Evolutionary conservation across 2,888 invertebrate species (phyloP), one percentile per base, ranked within the genome.

Genomic region (Allophyes oxyacanthae): DNA sequence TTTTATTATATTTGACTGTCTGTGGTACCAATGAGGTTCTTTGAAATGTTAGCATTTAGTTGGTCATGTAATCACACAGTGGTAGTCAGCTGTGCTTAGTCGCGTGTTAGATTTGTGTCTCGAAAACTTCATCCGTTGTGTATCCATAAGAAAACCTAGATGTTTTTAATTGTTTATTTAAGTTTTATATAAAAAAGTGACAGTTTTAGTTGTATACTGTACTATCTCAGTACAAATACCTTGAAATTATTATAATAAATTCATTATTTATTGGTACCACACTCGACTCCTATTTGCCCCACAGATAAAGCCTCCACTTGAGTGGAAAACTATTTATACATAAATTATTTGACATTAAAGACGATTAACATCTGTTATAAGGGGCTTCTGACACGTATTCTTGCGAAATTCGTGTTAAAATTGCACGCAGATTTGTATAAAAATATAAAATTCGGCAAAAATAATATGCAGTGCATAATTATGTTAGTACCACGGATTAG

Each of bases 391-490:
- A 49, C 40, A 48, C 32, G 30, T 38, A 37, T 36, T n/a, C 26
- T 33, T 40, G 50, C 25, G 3, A 30, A 51, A 51, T 28, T 41
- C 26, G 40, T 64, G 58, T 57, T 41, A 26, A 36, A 30, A 44
- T 37, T 9, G 37, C 26, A 45, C 41, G 3, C 11, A 32, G 36
- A 2, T 52, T 65, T 65, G 14, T 58, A 65, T 58, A 49, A 69
- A 72, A 43, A 30, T 32, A 6, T 11, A 38, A 57, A 63, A 61
- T 28, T 56, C 46, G 46, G n/a, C 64, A 73, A 73, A 73, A 68
- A 73, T 65, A 74, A 60, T 69, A 57, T 59, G 55, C 44, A 15
- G 7, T 50, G 55, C 38, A 60, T 60, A n/a, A n/a, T n/a, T n/a
- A 55, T 50, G 41, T 50, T 34, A 45, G 15, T 36, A 33, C 13